Conservation (phyloP, 2,113 vertebrate genomes). For the Rhinoptilus africanus region DNA sequence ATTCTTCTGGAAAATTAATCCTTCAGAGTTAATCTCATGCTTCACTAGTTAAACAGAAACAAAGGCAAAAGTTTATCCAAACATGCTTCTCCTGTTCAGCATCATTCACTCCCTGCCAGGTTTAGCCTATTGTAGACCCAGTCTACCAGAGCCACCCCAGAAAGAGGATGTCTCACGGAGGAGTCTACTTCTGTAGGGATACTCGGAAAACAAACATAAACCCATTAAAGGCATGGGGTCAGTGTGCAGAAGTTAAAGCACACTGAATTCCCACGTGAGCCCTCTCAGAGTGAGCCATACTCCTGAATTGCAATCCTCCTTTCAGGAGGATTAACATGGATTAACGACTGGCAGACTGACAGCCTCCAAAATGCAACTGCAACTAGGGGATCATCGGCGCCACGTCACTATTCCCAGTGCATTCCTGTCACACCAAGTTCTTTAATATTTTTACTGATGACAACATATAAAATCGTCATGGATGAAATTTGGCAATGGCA, state of each 20-base stretch:
- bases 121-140: not conserved
- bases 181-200: not conserved
- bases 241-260: not conserved
- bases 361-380: not conserved
- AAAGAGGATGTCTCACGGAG: not conserved
- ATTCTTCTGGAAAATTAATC: not conserved
- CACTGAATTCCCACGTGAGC: not conserved
- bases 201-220: not conserved
- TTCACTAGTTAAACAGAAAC: not conserved
- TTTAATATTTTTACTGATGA: not conserved
- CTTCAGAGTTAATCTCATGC: not conserved
- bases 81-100: not conserved
- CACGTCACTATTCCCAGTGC: not conserved
- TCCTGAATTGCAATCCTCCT: not conserved
- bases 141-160: not conserved
- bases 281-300: accelerated
- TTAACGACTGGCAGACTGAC: not conserved
- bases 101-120: not conserved
- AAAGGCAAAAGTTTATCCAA: not conserved
- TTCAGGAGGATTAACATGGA: not conserved
- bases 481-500: not conserved
- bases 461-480: not conserved
- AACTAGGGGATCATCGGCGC: accelerated
- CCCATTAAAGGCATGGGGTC: not conserved
- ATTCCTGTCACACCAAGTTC: accelerated